Evolutionary conservation across 2,888 invertebrate genomes (phyloP), one percentile per base, ranked within the genome.

Genomic region (Ormyrus thymus): DNA sequence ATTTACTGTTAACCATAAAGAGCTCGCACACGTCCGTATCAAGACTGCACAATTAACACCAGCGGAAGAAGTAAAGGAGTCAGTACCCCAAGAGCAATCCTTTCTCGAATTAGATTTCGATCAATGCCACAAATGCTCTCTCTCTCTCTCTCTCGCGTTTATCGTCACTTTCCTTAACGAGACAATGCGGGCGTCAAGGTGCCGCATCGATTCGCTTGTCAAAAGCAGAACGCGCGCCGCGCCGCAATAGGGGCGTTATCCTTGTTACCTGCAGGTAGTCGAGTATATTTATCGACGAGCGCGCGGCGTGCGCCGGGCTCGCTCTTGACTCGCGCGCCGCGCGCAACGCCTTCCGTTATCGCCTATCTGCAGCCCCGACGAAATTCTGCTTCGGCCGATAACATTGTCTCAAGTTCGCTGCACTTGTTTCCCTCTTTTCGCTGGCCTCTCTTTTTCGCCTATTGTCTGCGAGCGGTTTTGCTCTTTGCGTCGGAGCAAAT

Each of bases 171-270:
- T 10, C 15, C 11, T 10, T 51, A 15, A 61, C 56, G 51, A 59
- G 46, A 46, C 72, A 61, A 86, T 86, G 83, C 86, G 85, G 86
- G 86, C 83, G 82, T 83, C 84, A 84, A 85, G 84, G 84, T 83
- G 29, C 3, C 4, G 84, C 84, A 83, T 82, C 70, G 78, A 79
- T 69, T 74, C 45, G 11, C 51, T 59, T 56, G 46, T 76, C 59
- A 56, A 76, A 79, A 53, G 65, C 66, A 53, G 50, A 68, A 56
- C 65, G 62, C 71, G 58, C 69, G 71, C 61, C 43, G 53, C 76
- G 58, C 15, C 51, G 56, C 62, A 78, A 84, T 84, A 80, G 80
- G 82, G 83, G 81, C 79, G 78, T 82, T 83, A 84, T 84, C 81
- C 82, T 75, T 72, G 73, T 75, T 76, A 10, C 59, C 53, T 50